Base-by-base conservation (phyloP, 2,888 invertebrate species). In the Diaperis boleti region DNA sequence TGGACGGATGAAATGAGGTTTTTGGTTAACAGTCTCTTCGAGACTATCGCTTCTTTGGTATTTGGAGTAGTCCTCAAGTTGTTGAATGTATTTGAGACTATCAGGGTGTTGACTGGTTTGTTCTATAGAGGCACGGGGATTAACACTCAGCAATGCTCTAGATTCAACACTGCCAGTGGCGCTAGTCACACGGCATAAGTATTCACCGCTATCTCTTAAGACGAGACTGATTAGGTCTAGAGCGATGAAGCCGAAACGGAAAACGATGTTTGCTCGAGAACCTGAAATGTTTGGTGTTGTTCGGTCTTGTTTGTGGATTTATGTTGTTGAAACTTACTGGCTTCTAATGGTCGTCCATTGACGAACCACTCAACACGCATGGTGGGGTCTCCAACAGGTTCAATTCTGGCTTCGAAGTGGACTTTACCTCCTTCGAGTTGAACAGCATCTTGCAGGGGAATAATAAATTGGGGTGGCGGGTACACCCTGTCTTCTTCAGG, bases 171-270 rank as follows among this genome's bases (percentile, higher is more conserved):
- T 87, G 75, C 97, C 98, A 37, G 94, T 89, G 41, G 91, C 89
- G 80, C 94, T 96, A 31, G 90, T 87, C 42, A 95, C 94, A 68
- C 94, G 89, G 81, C 95, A 96, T 68, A 92, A 88, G 78, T 95
- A 96, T 82, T 95, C 94, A 61, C 95, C 98, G 74, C 90, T 90
- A 78, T 98, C 97, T 77, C 92, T 90, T 67, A 89, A 83, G 70
- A 92, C 90, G 61, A 95, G 87, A 83, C 93, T 92, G 73, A 96
- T 87, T 78, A 97, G 87, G 80, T 96, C 96, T 73, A 97, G 86
- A 71, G 96, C 94, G 76, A 98, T 96, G 80, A 96, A 98, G 74
- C 99, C 98, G 84, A 99, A 98, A 80, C 97, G 94, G 85, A 97
- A 95, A 78, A 95, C 91, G 69, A 95, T 92, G 77, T 95, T 96